Base-by-base conservation (phyloP, 2,888 invertebrate species). In the Heliconius ismenius region DNA sequence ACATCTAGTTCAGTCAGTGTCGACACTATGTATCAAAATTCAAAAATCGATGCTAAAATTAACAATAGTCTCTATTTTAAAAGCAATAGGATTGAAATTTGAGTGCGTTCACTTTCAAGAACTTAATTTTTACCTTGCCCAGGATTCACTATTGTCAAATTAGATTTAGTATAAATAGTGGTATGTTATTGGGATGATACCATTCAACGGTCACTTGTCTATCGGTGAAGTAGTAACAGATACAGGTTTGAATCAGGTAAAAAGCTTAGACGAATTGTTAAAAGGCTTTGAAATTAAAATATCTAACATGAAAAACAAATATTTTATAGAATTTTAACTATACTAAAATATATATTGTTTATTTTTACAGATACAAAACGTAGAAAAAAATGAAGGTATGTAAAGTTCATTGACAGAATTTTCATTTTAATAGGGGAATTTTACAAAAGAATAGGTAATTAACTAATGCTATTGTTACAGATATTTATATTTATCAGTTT, bases 101-200 rank as follows among this genome's bases (percentile, higher is more conserved):
- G 49, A 39, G 11, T 75, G 39, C n/a, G 32, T 28, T 39, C 4
- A 11, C 4, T 13, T 74, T 75, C 74, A 6, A 1, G 4, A 74
- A 24, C 18, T 77, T 81, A 49, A 81, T 69, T 60, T 13, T 43
- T 76, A 78, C 74, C 76, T 84, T 80, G 85, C 83, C 26, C 78
- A 78, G 79, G 79, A 70, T 76, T 81, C 79, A 78, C 82, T 76
- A 85, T 88, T 88, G 88, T 88, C 80, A 82, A 84, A 84, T 83
- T 85, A 78, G 78, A 78, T 75, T 78, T 76, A 69, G 86, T 92
- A 92, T 91, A 92, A 89, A 92, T 91, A 90, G 84, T 83, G 85
- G 86, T 76, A 79, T 80, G 79, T 80, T 63, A 81, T 83, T 79
- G 69, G 81, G 82, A 84, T 82, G 83, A 85, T 80, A 87, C 82